Conservation (phyloP, 2,888 invertebrate species). For the Scaptomyza tumidula region DNA sequence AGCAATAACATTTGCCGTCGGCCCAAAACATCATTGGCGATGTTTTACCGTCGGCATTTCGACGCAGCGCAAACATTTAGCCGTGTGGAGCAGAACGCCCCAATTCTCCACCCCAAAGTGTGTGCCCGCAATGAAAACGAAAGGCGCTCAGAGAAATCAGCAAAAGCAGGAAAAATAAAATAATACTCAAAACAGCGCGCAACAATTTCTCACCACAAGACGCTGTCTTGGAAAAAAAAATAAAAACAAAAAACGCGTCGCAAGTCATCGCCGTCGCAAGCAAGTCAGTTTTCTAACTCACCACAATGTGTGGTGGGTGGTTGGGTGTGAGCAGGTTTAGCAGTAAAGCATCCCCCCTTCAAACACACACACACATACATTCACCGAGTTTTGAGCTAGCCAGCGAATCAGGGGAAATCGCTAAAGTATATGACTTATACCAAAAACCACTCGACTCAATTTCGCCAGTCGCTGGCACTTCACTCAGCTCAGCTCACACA, state of each 20-base stretch:
- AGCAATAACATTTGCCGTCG: conserved; percentile 55
- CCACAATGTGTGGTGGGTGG: conserved; percentile 60
- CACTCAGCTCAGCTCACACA: conserved; percentile 20
- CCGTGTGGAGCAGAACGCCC: conserved; percentile 4
- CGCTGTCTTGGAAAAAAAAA: conserved; percentile 61
- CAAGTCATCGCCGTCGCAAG: conserved; percentile 39
- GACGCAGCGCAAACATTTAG: conserved; percentile 6
- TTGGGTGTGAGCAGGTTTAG: background rate
- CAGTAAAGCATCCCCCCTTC: conserved; percentile 12
- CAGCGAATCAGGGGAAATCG: conserved; percentile 76
- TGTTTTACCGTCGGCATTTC: conserved; percentile 61
- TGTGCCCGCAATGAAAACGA: conserved; percentile 66
- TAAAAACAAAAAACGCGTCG: conserved; percentile 14
- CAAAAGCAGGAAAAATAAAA: conserved; percentile 15
- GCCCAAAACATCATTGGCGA: conserved; percentile 37
- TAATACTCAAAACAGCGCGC: conserved; percentile 62
- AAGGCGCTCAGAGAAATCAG: conserved; percentile 55
- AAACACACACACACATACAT: conserved; percentile 13
- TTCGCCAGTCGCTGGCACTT: conserved; percentile 24
- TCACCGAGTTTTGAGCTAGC: conserved; percentile 50
- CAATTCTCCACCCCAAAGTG: conserved; percentile 10
- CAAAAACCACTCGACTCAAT: conserved; percentile 47
- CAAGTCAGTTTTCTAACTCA: conserved; percentile 67
- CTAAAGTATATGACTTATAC: conserved; percentile 52
- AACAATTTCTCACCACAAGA: conserved; percentile 80